These are phyloP conservation scores for Syritta pipiens DNA, from an alignment of 2,888 invertebrate genomes.

Conservation along the genomic window DNA sequence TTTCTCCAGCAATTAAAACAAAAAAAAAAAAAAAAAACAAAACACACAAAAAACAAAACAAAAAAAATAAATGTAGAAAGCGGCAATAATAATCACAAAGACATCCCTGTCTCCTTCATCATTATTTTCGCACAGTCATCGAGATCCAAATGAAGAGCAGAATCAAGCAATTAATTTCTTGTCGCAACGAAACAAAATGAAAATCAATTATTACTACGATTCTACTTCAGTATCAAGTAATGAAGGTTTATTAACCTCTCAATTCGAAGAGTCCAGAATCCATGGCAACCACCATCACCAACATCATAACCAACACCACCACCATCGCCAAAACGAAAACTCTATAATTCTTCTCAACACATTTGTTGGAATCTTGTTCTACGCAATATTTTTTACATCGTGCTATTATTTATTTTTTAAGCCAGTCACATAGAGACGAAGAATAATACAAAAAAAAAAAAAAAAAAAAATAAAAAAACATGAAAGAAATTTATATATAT, in stretches of 20 bases:
- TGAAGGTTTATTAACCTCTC: not conserved
- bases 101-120: constrained; percentile 65
- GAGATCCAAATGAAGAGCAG: constrained; percentile 18
- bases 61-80: constrained; percentile 55
- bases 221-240: constrained; percentile 7
- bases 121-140: constrained; percentile 67
- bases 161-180: constrained; percentile 39
- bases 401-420: constrained; percentile 74
- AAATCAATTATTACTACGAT: constrained; percentile 2
- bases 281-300: not conserved
- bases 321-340: constrained; percentile 4
- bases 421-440: constrained; percentile 71
- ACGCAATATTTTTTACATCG: constrained; percentile 72
- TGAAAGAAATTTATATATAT: constrained; percentile 60
- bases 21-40: too few species aligned
- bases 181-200: constrained; percentile 47
- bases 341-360: constrained; percentile 63
- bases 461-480: too few species aligned
- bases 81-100: constrained; percentile 67
- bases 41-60: constrained; percentile 40
- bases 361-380: constrained; percentile 70
- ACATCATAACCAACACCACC: constrained; percentile 7
- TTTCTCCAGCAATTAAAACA: constrained; percentile 64
- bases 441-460: constrained; percentile 27
- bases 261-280: constrained; percentile 1